Evolutionary conservation across 2,888 invertebrate genomes (phyloP).

Genomic region (Sarcophaga caerulescens): DNA sequence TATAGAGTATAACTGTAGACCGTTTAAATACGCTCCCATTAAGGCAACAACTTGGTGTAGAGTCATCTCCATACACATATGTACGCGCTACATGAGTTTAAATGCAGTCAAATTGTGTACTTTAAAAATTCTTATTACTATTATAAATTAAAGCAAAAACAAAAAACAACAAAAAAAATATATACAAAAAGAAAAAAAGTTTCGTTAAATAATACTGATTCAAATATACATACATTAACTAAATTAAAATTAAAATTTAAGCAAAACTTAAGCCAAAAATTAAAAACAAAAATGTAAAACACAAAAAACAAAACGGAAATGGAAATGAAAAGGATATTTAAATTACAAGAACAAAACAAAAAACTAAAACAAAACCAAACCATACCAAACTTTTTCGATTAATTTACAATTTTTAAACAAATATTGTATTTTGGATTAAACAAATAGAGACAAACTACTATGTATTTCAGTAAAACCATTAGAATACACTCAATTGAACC

Average conservation of each 20-base stretch:
- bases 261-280: slow-evolving; percentile 42
- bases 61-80: slow-evolving; percentile 1
- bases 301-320: background rate
- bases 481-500: background rate
- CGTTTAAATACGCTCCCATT: slow-evolving; percentile 10
- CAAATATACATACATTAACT: slow-evolving; percentile 15
- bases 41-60: slow-evolving; percentile 11
- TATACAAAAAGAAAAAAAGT: slow-evolving; percentile 49
- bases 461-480: slow-evolving; percentile 3
- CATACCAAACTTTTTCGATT: background rate
- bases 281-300: slow-evolving; percentile 47
- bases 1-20: slow-evolving; percentile 11
- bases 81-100: background rate
- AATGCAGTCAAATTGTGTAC: slow-evolving; percentile 14
- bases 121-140: slow-evolving; percentile 46
- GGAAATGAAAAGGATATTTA: slow-evolving; percentile 2
- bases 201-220: slow-evolving; percentile 53
- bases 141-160: background rate
- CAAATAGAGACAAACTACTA: background rate
- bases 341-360: background rate
- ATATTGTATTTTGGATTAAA: background rate
- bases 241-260: slow-evolving; percentile 25
- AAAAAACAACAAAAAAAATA: slow-evolving; percentile 25
- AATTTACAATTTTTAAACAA: slow-evolving; percentile 17
- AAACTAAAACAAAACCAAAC: background rate